Evolutionary conservation across 1,140 invertebrate genomes (phyloP).

Genomic region (Choristoneura fumiferana): DNA sequence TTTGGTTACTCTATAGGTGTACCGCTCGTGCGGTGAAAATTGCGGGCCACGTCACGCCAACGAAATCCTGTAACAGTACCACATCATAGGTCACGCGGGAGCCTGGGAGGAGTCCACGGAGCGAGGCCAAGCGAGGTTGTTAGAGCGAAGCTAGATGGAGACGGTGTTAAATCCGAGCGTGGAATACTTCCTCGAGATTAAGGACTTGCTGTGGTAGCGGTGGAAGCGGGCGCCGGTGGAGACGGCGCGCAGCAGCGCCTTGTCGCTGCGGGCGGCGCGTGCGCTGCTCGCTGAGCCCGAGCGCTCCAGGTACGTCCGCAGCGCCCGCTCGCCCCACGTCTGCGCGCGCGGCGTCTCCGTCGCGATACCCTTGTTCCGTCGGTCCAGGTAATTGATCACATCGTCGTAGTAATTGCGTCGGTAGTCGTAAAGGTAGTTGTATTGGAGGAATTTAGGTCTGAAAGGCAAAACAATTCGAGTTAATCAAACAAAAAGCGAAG

Average conservation of each 20-base stretch:
- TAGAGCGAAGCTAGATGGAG: conserved; percentile 71
- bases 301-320: conserved; percentile 82
- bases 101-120: conserved; percentile 46
- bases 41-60: conserved; percentile 51
- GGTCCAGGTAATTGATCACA: conserved; percentile 89
- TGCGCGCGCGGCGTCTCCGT: conserved; percentile 86
- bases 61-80: conserved; percentile 71
- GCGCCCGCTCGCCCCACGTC: conserved; percentile 89
- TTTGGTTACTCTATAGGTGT: conserved; percentile 27
- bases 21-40: conserved; percentile 19
- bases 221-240: conserved; percentile 79
- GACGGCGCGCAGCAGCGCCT: conserved; percentile 75
- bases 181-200: conserved; percentile 81
- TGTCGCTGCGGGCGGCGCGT: conserved; percentile 57
- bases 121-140: conserved; percentile 66
- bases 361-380: conserved; percentile 83
- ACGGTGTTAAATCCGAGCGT: conserved; percentile 72
- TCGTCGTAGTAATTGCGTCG: conserved; percentile 91
- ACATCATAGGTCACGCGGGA: conserved; percentile 59
- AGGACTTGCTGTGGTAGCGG: conserved; percentile 80
- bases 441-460: conserved; percentile 88
- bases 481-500: neutral
- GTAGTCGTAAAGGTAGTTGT: conserved; percentile 90
- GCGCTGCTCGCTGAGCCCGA: conserved; percentile 51
- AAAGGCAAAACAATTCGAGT: conserved; percentile 40